Evolutionary conservation across 1,140 invertebrate genomes (phyloP), one percentile per base, ranked within the genome.

Genomic region (Drosophila melanogaster): DNA sequence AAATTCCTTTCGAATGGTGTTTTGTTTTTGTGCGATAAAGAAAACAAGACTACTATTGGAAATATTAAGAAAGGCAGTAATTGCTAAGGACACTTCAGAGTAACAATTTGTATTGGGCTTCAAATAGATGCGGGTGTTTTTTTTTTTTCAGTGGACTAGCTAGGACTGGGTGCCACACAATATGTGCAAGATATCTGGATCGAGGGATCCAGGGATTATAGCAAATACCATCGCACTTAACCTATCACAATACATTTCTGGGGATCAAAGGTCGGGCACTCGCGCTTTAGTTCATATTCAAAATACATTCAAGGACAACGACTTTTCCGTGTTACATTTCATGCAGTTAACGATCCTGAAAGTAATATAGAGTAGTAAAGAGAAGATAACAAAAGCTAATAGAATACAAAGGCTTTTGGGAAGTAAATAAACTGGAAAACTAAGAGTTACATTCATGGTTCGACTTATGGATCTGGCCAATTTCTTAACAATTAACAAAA

Each of bases 311-410:
- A 91, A 70, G 53, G 90, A 81, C 75, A 92, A 72, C 49, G 87
- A 90, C 73, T 91, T 92, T 91, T 92, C 90, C 89, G 84, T 90
- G 84, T 91, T 91, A 90, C 90, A 92, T 91, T 92, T 92, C 90
- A 92, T 92, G 90, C 85, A 92, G 85, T 91, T 92, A 85, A 91
- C 90, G 84, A 91, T 91, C 90, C 90, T 91, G 90, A 75, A 91
- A 91, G 64, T 83, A 77, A 74, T 77, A 37, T 70, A 79, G 56
- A 69, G 62, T 53, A 44, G 54, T 62, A 77, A 58, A 66, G 54
- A 78, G 75, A 41, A 58, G 57, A 58, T 53, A 62, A 57, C 47
- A n/a, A 44, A 59, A 73, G 53, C 50, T 50, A 43, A 74, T 81
- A 56, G 77, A 72, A 58, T 61, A 64, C 60, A 66, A 22, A n/a